Evolutionary conservation across 2,888 invertebrate species (phyloP).

Genomic region (Kryphioiulus occultus): DNA sequence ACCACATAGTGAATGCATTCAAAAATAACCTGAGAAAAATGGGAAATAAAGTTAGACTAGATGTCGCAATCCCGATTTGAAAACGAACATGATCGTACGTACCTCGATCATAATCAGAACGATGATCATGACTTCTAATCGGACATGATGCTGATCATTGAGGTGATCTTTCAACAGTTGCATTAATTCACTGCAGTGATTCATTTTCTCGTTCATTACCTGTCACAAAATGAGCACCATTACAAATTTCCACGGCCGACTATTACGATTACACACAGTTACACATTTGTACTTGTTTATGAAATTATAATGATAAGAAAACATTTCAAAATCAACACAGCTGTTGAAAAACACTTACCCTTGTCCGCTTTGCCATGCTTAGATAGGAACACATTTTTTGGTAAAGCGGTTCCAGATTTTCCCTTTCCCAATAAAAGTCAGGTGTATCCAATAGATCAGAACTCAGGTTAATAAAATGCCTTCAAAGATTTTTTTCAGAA

Average conservation of each 20-base stretch:
- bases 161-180: conserved; percentile 88
- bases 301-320: too few species aligned
- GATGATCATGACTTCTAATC: conserved; percentile 98
- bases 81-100: conserved; percentile 37
- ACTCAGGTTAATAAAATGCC: conserved; percentile 87
- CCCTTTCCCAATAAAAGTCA: conserved; percentile 98
- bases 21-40: conserved; percentile 29
- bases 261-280: too few species aligned
- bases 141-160: conserved; percentile 89
- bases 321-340: too few species aligned
- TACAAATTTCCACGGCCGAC: neutral
- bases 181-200: conserved; percentile 91
- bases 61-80: too few species aligned
- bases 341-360: conserved; percentile 66
- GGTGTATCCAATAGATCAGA: conserved; percentile 94
- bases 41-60: neutral
- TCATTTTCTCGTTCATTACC: conserved; percentile 94
- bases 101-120: conserved; percentile 95
- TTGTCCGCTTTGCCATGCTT: conserved; percentile 82
- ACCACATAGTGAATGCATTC: conserved; percentile 43
- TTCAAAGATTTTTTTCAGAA: conserved; percentile 54
- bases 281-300: too few species aligned
- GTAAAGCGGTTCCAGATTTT: conserved; percentile 85
- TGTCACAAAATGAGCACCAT: conserved; percentile 63
- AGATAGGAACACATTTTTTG: conserved; percentile 83